phyloP scores from a whole-genome alignment of 2,797 vertebrate genomes.

The Limosa lapponica region DNA sequence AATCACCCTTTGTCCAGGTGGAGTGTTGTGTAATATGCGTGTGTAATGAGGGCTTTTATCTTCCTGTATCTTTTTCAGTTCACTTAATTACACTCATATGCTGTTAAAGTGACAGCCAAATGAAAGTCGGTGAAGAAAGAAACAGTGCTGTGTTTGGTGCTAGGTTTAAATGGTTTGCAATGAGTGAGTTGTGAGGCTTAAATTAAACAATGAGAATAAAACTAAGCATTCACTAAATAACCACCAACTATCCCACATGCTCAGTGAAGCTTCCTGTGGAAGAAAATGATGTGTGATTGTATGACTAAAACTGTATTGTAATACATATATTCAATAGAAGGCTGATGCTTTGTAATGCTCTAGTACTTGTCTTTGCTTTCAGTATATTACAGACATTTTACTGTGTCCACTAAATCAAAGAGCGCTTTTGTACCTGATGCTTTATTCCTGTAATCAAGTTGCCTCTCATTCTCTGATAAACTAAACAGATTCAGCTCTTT shows the following conservation, averaged over 20 bases:
- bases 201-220: slow-evolving; percentile 1
- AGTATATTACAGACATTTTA: background rate
- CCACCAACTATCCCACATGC: rapidly evolving
- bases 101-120: slow-evolving; percentile 24
- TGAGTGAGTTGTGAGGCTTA: background rate
- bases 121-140: background rate
- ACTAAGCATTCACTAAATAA: background rate
- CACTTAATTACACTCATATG: background rate
- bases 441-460: slow-evolving; percentile 38
- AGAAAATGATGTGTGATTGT: background rate
- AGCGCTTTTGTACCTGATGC: slow-evolving; percentile 3
- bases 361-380: background rate
- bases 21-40: background rate
- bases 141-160: background rate
- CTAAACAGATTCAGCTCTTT: slow-evolving; percentile 16
- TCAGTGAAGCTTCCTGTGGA: background rate
- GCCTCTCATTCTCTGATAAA: background rate
- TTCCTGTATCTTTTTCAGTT: slow-evolving; percentile 28
- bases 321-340: background rate
- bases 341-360: background rate
- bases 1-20: background rate
- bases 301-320: background rate
- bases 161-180: background rate
- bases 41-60: slow-evolving; percentile 38
- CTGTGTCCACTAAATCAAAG: slow-evolving; percentile 21